A percentile compares a stretch with the other conserved stretches of the same genome.
Evolutionary conservation across 2,888 invertebrate species (phyloP).

Genomic region (Parnassius smintheus): DNA sequence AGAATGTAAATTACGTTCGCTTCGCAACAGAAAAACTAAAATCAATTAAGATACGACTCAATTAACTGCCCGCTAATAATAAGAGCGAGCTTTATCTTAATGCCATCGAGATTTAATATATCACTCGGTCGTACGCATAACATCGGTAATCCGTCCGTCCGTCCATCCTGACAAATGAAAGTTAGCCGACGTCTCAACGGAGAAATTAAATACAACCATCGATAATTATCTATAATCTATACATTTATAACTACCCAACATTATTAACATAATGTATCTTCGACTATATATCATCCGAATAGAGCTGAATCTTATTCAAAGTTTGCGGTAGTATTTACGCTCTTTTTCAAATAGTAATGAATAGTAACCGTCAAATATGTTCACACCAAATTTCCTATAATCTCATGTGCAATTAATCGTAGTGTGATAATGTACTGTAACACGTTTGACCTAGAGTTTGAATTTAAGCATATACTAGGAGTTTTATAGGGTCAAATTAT

Average conservation of each 20-base stretch:
- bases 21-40: constrained; percentile 3
- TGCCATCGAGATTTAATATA: constrained; percentile 56
- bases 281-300: constrained; percentile 25
- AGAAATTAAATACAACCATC: constrained; percentile 49
- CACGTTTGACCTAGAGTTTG: not conserved
- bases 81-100: constrained; percentile 48
- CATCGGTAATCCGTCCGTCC: constrained; percentile 46
- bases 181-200: constrained; percentile 43
- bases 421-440: constrained; percentile 9
- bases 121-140: constrained; percentile 50
- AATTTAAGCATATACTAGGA: not conserved
- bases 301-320: constrained; percentile 29
- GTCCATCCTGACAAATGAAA: constrained; percentile 52
- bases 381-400: constrained; percentile 14
- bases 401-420: constrained; percentile 14
- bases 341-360: constrained; percentile 3
- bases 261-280: constrained; percentile 15
- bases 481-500: constrained; percentile 10
- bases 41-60: constrained; percentile 28
- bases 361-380: constrained; percentile 28
- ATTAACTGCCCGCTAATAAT: constrained; percentile 45
- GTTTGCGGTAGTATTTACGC: not conserved
- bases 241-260: constrained; percentile 29
- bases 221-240: constrained; percentile 47
- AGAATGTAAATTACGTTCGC: constrained; percentile 2